Conservation (phyloP, 2,888 invertebrate genomes). For the Augochlorella aurata region DNA sequence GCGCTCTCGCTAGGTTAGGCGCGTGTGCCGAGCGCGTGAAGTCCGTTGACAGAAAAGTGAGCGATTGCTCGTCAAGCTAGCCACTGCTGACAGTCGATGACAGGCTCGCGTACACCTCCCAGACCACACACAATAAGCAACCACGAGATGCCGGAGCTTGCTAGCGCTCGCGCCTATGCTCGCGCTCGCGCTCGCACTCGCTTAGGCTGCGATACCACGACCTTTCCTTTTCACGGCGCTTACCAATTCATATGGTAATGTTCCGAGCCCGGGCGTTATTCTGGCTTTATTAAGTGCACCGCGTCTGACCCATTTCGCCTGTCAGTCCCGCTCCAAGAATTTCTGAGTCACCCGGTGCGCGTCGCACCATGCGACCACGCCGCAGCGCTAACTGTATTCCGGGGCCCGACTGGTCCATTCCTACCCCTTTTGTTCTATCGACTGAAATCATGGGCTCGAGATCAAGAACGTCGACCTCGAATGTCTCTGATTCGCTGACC, state of each 20-base stretch:
- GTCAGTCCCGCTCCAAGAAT: conserved; percentile 71
- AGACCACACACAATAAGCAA: conserved; percentile 71
- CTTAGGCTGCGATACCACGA: conserved; percentile 34
- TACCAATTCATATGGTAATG: conserved; percentile 76
- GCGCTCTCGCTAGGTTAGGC: conserved; percentile 21
- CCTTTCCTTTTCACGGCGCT: conserved; percentile 62
- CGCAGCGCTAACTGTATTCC: conserved; percentile 5
- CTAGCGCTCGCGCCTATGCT: conserved; percentile 3
- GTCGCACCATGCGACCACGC: conserved; percentile 47
- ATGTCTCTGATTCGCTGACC: no score
- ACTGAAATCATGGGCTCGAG: not conserved
- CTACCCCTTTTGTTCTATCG: not conserved
- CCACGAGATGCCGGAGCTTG: conserved; percentile 7
- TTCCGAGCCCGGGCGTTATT: conserved; percentile 65
- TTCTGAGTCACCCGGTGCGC: conserved; percentile 65
- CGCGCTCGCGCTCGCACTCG: no score
- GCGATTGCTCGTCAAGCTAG: conserved; percentile 72
- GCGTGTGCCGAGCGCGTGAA: conserved; percentile 42
- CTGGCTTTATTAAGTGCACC: conserved; percentile 74
- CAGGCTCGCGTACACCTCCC: conserved; percentile 62
- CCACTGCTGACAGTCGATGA: conserved; percentile 72
- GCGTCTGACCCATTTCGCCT: conserved; percentile 73
- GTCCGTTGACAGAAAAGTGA: conserved; percentile 68
- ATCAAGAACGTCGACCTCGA: not conserved
- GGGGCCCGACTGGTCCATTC: conserved; percentile 10